These are phyloP conservation scores for Rugalucina vietnamica DNA, from an alignment of 2,888 invertebrate species.

Conservation along the genomic window DNA sequence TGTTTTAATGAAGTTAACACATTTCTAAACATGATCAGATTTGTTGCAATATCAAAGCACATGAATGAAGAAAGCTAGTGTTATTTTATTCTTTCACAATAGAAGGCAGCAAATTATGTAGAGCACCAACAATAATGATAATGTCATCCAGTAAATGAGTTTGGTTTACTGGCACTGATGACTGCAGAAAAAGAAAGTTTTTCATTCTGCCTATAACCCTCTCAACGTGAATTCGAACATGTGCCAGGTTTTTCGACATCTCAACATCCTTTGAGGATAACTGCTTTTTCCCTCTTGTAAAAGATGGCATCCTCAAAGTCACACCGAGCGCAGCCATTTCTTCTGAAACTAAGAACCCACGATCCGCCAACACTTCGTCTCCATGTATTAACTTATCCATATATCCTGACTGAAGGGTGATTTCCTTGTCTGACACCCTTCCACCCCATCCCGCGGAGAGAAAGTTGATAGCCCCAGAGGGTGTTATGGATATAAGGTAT, in stretches of 20 bases:
- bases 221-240: conserved; percentile 34
- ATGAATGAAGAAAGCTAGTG: too few relatives aligned
- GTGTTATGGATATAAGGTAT: conserved; percentile 23
- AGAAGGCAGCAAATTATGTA: neutral
- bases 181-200: conserved; percentile 16
- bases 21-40: too few relatives aligned
- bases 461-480: conserved; percentile 27
- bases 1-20: too few relatives aligned
- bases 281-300: conserved; percentile 29
- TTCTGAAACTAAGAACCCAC: conserved; percentile 40
- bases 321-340: conserved; percentile 23
- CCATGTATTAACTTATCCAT: conserved; percentile 25
- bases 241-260: conserved; percentile 2
- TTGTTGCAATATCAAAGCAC: too few relatives aligned
- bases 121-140: conserved; percentile 7
- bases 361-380: conserved; percentile 33
- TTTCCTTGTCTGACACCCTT: conserved; percentile 33
- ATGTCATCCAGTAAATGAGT: conserved; percentile 12
- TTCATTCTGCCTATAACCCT: conserved; percentile 28
- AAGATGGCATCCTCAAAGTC: conserved; percentile 18
- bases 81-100: too few relatives aligned
- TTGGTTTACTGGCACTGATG: conserved; percentile 6
- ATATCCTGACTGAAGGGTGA: conserved; percentile 28
- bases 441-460: conserved; percentile 28
- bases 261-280: conserved; percentile 16